phyloP scores from a whole-genome alignment of 2,888 invertebrate species.

The Nemoura dubitans region DNA sequence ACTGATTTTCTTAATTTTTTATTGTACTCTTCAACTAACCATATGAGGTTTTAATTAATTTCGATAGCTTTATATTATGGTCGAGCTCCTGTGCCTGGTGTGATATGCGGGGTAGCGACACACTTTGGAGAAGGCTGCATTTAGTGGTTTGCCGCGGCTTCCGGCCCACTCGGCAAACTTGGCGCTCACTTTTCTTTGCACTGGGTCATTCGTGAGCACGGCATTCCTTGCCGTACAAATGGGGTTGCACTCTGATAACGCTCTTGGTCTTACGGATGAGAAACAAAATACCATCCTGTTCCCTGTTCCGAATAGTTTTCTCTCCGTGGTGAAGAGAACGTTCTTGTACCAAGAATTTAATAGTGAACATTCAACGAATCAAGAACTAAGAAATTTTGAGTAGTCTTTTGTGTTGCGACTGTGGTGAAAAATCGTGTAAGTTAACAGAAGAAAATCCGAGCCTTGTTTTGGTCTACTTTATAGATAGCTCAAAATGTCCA shows the following conservation, averaged over 20 bases:
- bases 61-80: neutral
- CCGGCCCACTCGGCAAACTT: neutral
- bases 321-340: too few species aligned
- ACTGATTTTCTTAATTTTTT: conserved; percentile 1
- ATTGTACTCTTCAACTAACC: neutral
- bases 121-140: neutral
- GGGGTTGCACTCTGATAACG: too few species aligned
- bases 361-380: too few species aligned
- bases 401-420: too few species aligned
- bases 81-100: neutral
- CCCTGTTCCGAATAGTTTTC: too few species aligned
- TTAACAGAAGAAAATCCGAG: too few species aligned
- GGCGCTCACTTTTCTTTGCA: neutral
- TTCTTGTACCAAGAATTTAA: too few species aligned
- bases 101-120: neutral
- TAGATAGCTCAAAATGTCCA: neutral
- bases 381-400: too few species aligned
- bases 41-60: conserved; percentile 12
- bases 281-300: too few species aligned
- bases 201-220: neutral
- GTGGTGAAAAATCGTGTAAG: too few species aligned
- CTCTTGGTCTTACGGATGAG: too few species aligned
- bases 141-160: neutral
- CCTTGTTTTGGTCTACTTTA: neutral
- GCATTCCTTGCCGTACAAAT: too few species aligned